Percentiles rank a stretch among this genome's conserved stretches.
phyloP scores from a whole-genome alignment of 2,797 vertebrate species.

The Sitta carolinensis region DNA sequence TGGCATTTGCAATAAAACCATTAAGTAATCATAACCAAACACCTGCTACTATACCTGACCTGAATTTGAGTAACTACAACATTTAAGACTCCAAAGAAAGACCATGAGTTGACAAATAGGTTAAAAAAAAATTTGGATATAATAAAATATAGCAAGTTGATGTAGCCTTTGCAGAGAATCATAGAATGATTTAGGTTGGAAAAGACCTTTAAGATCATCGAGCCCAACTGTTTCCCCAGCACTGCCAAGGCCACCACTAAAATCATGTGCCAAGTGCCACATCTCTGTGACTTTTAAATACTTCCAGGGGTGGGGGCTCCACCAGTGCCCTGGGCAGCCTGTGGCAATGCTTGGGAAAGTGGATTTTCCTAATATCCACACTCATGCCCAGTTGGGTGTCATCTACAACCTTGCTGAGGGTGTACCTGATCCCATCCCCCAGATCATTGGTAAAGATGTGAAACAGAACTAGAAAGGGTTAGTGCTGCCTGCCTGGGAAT shows the following conservation, averaged over 20 bases:
- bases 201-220: background rate
- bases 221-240: background rate
- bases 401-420: background rate
- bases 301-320: background rate
- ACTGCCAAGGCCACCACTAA: background rate
- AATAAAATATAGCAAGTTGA: background rate
- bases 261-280: background rate
- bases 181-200: background rate
- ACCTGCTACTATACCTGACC: background rate
- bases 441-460: background rate
- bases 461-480: background rate
- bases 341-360: background rate
- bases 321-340: background rate
- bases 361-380: background rate
- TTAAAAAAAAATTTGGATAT: background rate
- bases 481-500: background rate
- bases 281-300: background rate
- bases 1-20: background rate
- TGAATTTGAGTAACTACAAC: background rate
- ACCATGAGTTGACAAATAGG: background rate
- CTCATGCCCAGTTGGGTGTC: background rate
- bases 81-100: background rate
- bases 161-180: background rate
- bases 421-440: background rate
- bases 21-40: slow-evolving; percentile 6